These are phyloP conservation scores for Ianthella basta DNA, from an alignment of 37 sponge, comb jelly and placozoan species.

Conservation along the genomic window DNA sequence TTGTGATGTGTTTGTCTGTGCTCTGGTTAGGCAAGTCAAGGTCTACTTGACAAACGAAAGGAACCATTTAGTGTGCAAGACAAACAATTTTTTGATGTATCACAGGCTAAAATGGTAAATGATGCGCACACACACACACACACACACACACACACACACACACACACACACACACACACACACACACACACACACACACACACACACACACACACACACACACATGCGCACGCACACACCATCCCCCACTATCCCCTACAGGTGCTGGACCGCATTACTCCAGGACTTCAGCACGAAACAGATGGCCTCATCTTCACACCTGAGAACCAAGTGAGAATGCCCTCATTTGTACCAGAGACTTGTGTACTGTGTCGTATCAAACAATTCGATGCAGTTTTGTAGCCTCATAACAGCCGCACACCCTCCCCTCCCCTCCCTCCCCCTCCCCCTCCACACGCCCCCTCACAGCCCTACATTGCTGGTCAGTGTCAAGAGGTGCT, in stretches of 20 bases:
- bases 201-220: not conserved
- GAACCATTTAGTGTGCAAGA: slow-evolving; percentile 89
- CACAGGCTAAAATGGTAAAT: slow-evolving; percentile 51
- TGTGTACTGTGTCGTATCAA: too few species aligned
- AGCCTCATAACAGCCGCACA: not conserved
- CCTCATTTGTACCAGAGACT: too few species aligned
- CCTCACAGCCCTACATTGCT: slow-evolving; percentile 74
- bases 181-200: not conserved
- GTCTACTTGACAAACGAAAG: slow-evolving; percentile 56
- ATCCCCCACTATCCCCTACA: not conserved
- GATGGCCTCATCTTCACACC: slow-evolving; percentile 95
- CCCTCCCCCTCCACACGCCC: not conserved
- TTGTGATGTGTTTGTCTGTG: not conserved
- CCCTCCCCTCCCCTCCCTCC: not conserved
- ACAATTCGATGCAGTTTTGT: too few species aligned
- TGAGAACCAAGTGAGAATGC: slow-evolving; percentile 61
- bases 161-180: too few species aligned
- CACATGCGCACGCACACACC: too few species aligned
- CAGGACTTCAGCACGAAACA: slow-evolving; percentile 80
- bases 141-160: not conserved
- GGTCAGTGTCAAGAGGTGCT: slow-evolving; percentile 77
- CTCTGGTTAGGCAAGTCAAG: slow-evolving; percentile 47
- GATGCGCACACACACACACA: not conserved
- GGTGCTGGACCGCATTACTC: slow-evolving; percentile 80
- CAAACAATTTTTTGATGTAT: slow-evolving; percentile 87